Evolutionary conservation across 1,140 invertebrate genomes (phyloP), one percentile per base, ranked within the genome.

Genomic region (Conus betulinus): DNA sequence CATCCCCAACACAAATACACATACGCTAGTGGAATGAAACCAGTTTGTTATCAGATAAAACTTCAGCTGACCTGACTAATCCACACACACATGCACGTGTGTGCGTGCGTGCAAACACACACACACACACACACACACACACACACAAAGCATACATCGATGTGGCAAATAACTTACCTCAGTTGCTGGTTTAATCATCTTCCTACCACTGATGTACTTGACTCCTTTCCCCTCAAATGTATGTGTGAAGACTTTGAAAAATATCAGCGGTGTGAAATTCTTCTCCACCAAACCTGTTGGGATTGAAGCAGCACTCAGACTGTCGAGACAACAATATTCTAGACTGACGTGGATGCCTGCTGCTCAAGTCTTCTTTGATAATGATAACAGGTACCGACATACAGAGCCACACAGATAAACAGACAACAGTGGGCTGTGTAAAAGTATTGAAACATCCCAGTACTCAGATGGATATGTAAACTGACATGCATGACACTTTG

Each of bases 191-290:
- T 94, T 93, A 25, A 95, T 95, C 76, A 94, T 92, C 88, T 93
- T 92, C 89, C 93, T 93, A 10, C 95, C 95, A 93, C 93, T 95
- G 27, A 95, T 85, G 85, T 95, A 95, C 87, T 94, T 94, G 0
- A 95, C 91, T 7, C 91, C 91, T 88, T 93, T 93, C 11, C 94
- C 94, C 67, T 92, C 91, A 51, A 89, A 90, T 25, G 83, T 88
- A 67, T 94, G 91, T 23, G 93, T 87, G 88, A 92, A 95, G 52
- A 95, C 93, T 87, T 95, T 95, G 90, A 95, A 95, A 88, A 93
- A 95, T 87, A 95, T 95, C 92, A 95, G 92, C n/a, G 95, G 95
- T 39, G 95, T n/a, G 95, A 90, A 95, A 95, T 88, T 94, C 94
- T 67, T 84, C 67, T 27, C 95, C 95, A 82, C 94, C 95, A 93